Evolutionary conservation across 2,888 invertebrate species (phyloP), one percentile per base, ranked within the genome.

Genomic region (Stratiomys singularior): DNA sequence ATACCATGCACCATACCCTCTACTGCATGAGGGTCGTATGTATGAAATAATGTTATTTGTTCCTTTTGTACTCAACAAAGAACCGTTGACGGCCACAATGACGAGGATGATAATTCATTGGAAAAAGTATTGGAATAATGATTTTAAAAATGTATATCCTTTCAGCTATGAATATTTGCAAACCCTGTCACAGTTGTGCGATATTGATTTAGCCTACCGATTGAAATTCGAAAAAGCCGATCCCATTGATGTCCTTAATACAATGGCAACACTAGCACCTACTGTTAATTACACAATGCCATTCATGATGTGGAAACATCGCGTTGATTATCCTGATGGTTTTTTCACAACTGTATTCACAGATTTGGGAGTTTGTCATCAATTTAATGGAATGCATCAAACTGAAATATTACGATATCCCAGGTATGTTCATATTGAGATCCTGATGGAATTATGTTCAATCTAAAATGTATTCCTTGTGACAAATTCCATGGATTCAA

Each of bases 361-460:
- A 13, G 74, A 74, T 23, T 60, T 77, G 27, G 77, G 77, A 28
- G 56, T 77, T 5, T 77, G 77, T 52, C 52, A 77, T 67, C 64
- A 64, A 23, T 77, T 77, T 47, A 77, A 77, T 52, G 77, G 67
- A 67, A 28, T 77, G 27, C 66, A 67, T 37, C 28, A 64, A 67
- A 28, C 56, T 0, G 77, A 77, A 56, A 77, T 47, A 44, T 52
- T 76, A 15, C 44, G 52, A 25, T n/a, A 64, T 76, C 52, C 27
- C 52, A 74, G 46, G 47, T 44, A 64, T 52, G 52, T 18, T 52
- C 15, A n/a, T 13, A 52, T 52, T 13, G 15, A 52, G 15, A 4
- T 52, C 15, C 15, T 18, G 15, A 37, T 37, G 4, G 52, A 3
- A 52, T 52, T 9, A 15, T 44, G 44, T 44, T 44, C 44, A 44